phyloP scores from a whole-genome alignment of 2,113 vertebrate genomes.

The Onychostruthus taczanowskii region DNA sequence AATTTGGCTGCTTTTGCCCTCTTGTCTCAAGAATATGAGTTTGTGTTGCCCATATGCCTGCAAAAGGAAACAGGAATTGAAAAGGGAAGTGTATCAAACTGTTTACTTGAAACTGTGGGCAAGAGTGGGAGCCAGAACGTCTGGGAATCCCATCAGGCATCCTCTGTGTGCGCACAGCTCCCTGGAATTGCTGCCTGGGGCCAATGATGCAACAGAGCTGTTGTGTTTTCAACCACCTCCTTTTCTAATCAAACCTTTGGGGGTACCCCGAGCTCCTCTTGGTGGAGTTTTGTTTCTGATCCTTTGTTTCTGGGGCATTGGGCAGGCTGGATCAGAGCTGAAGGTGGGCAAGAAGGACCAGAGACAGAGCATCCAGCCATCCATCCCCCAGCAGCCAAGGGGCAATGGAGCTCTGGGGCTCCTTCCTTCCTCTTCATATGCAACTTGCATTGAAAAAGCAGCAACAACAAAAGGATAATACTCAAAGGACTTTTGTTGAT shows the following conservation, averaged over 20 bases:
- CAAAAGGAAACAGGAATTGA: constrained; percentile 47
- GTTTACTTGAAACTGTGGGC: constrained; percentile 15
- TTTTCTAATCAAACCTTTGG: background rate
- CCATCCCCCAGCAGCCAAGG: background rate
- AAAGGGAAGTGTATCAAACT: constrained; percentile 26
- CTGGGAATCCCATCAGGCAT: constrained; percentile 18
- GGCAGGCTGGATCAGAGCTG: background rate
- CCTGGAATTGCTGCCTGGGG: background rate
- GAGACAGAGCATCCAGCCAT: background rate
- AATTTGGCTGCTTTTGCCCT: background rate
- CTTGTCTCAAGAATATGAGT: constrained; percentile 4
- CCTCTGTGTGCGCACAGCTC: background rate
- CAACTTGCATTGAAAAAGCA: background rate
- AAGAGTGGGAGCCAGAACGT: constrained; percentile 3
- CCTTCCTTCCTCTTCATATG: background rate
- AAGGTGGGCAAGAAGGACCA: background rate
- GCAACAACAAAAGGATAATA: background rate
- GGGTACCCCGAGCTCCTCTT: background rate
- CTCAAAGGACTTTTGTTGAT: background rate
- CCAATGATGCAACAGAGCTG: background rate
- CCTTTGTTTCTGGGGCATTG: background rate
- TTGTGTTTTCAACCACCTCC: background rate
- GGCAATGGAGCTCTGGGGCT: background rate
- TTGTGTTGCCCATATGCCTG: background rate
- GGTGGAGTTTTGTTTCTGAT: background rate